These are phyloP conservation scores for Amazona vittata DNA, from an alignment of 2,113 vertebrate species.

Conservation along the genomic window DNA sequence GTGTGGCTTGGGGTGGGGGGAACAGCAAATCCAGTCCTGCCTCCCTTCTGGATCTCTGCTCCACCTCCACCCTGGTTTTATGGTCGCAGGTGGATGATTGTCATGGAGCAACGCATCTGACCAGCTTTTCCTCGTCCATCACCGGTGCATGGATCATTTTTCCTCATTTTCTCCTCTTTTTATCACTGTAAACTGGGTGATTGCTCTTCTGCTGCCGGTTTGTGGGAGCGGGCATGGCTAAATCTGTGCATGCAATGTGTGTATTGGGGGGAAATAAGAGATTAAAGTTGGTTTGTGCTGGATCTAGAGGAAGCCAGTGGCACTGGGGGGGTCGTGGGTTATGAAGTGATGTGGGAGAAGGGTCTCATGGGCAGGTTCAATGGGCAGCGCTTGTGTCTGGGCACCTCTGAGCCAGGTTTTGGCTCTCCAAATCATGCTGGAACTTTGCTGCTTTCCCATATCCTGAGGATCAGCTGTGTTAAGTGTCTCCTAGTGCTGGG, in stretches of 20 bases:
- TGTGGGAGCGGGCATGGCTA: background rate
- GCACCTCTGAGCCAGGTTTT: rapidly evolving
- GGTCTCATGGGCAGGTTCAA: background rate
- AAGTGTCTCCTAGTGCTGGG: background rate
- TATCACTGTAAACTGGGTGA: rapidly evolving
- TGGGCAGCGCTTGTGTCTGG: background rate
- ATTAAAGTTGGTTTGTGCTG: background rate
- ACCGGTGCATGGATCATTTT: background rate
- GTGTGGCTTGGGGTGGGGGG: background rate
- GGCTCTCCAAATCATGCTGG: background rate
- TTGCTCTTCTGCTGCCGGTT: background rate
- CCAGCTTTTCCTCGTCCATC: background rate
- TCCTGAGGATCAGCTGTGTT: background rate
- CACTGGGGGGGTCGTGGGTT: too few relatives aligned
- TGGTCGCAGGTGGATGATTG: background rate
- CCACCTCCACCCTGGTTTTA: background rate
- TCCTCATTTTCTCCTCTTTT: background rate
- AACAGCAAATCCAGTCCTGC: background rate
- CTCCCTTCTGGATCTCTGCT: background rate
- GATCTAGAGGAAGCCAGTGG: background rate
- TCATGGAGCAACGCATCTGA: background rate
- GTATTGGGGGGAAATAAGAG: rapidly evolving
- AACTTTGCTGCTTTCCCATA: background rate
- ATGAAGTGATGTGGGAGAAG: background rate
- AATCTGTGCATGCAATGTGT: background rate